Base-by-base conservation (phyloP, 2,888 invertebrate species). In the Coenonympha arcania region DNA sequence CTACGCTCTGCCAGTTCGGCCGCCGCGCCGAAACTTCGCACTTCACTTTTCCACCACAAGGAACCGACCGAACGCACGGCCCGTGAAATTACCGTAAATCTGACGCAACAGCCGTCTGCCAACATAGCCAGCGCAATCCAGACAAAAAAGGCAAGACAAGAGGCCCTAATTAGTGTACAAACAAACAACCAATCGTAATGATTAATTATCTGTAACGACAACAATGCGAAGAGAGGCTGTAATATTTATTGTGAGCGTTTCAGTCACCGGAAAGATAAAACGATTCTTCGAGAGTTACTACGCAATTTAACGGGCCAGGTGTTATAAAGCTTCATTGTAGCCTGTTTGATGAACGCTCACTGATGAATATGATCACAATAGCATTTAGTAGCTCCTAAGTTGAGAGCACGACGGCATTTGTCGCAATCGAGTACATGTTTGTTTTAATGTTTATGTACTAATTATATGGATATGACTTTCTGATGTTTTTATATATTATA, bases 11-110 rank as follows among this genome's bases (percentile, higher is more conserved):
- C 69, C 66, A 69, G 73, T 65, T 71, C 58, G 59, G 58, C 55
- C 71, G 70, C 69, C 70, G 63, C 79, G 81, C 84, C 83, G 79
- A 86, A 86, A 81, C 85, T 84, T 83, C 71, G 81, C 83, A 82
- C 84, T 84, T 82, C 79, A 80, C 82, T 83, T 82, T 82, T 79
- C 80, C 75, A 80, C 76, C 58, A 66, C 67, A 73, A 82, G 78
- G 75, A 79, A 78, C 55, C 36, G 75, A 71, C 72, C 68, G 73
- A 69, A 69, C 67, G 71, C 78, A 71, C 71, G 62, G 74, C 68
- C 81, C 85, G 80, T 84, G 82, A 83, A 85, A 85, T 86, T 76
- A 75, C 75, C 71, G 77, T 77, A 75, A 79, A 76, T 73, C 74
- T 79, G 78, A 82, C 76, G 79, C 76, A 81, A 80, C 61, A 60